These are phyloP conservation scores for Erethizon dorsatum DNA, from an alignment of 2,797 vertebrate genomes.

Conservation along the genomic window DNA sequence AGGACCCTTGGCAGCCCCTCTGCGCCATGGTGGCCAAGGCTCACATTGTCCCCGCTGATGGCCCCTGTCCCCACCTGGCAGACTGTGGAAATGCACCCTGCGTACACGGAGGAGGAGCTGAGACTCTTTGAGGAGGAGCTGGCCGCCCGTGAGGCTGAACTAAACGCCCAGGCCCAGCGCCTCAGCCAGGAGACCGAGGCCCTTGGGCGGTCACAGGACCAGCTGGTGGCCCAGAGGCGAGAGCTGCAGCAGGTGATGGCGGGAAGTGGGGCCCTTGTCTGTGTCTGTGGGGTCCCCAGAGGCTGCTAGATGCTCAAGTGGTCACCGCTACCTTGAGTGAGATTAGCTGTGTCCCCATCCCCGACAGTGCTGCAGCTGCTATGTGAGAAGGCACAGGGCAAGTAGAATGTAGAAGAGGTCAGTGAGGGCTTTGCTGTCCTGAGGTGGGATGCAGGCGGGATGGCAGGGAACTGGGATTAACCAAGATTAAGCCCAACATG, in stretches of 20 bases:
- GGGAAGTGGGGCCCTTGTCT: not conserved
- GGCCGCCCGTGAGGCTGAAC: slow-evolving; percentile 92
- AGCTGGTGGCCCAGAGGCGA: slow-evolving; percentile 94
- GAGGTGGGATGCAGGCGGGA: not conserved
- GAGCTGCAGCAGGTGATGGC: slow-evolving; percentile 94
- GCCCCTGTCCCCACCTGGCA: slow-evolving; percentile 68
- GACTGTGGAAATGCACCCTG: slow-evolving; percentile 94
- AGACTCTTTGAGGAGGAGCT: slow-evolving; percentile 93
- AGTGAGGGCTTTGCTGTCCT: not conserved
- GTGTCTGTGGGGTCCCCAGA: not conserved
- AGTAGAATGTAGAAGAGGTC: not conserved
- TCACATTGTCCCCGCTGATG: fast-evolving
- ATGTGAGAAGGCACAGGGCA: not conserved
- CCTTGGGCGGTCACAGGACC: slow-evolving; percentile 90
- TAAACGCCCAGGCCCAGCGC: slow-evolving; percentile 91
- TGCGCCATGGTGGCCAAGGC: fast-evolving
- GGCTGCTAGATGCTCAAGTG: fast-evolving
- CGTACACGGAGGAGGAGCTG: slow-evolving; percentile 95
- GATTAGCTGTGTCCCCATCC: not conserved
- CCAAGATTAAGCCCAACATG: not conserved
- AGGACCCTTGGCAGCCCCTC: not conserved
- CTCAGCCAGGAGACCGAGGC: slow-evolving; percentile 87
- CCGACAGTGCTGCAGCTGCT: not conserved
- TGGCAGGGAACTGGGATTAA: not conserved
- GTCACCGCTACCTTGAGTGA: not conserved